These are phyloP conservation scores for Psilopsiagon aymara DNA, from an alignment of 2,113 vertebrate genomes.

Conservation along the genomic window DNA sequence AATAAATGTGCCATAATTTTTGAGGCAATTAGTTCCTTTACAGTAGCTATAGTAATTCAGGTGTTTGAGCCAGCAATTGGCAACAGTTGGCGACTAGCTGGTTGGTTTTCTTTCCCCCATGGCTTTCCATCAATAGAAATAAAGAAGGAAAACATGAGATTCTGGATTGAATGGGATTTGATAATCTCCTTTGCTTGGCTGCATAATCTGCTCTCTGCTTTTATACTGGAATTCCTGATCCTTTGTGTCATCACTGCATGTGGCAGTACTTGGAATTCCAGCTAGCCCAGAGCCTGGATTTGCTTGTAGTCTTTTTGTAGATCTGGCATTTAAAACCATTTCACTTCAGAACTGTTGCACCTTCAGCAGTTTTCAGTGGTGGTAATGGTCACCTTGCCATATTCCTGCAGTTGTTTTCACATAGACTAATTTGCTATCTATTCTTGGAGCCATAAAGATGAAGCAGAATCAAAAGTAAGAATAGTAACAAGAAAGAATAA, in stretches of 20 bases:
- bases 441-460: background rate
- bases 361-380: background rate
- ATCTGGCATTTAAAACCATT: background rate
- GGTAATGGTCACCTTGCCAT: background rate
- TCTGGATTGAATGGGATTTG: background rate
- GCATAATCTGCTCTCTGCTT: background rate
- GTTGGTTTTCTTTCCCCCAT: background rate
- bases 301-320: background rate
- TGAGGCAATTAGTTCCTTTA: background rate
- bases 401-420: background rate
- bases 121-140: background rate
- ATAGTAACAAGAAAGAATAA: background rate
- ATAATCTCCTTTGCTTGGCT: background rate
- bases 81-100: background rate
- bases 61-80: background rate
- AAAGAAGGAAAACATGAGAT: background rate
- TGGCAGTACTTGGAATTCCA: background rate
- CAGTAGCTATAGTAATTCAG: background rate
- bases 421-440: background rate
- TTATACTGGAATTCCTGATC: background rate
- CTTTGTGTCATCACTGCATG: background rate
- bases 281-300: background rate
- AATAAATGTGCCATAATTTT: background rate
- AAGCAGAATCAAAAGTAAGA: background rate
- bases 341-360: background rate